Evolutionary conservation across 2,797 vertebrate genomes (phyloP).

Genomic region (Spheniscus humboldti): DNA sequence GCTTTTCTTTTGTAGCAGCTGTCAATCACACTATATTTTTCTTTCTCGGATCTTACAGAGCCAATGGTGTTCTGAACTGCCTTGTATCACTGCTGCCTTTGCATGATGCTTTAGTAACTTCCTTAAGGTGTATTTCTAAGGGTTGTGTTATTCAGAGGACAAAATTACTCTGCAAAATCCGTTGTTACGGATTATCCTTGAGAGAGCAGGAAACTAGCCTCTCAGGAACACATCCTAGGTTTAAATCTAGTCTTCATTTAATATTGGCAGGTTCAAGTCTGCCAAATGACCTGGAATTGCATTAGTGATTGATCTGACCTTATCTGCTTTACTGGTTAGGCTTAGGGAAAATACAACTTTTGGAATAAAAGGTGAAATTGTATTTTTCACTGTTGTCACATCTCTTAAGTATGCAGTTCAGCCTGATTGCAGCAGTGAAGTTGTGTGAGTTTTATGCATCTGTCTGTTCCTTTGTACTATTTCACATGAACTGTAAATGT

Average conservation of each 20-base stretch:
- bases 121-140: background rate
- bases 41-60: background rate
- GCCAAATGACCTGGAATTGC: background rate
- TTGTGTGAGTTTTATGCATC: background rate
- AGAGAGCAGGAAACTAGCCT: background rate
- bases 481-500: background rate
- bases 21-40: background rate
- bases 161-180: background rate
- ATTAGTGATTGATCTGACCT: background rate
- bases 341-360: background rate
- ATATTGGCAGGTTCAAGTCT: background rate
- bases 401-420: background rate
- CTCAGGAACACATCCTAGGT: fast-evolving
- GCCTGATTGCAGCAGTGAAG: background rate
- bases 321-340: background rate
- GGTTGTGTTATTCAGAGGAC: background rate
- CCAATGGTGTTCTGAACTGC: background rate
- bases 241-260: background rate
- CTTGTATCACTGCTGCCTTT: background rate
- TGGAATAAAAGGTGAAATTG: background rate
- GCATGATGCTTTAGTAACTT: background rate
- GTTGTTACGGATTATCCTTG: background rate
- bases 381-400: background rate
- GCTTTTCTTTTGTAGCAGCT: background rate
- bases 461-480: background rate